Conservation (phyloP, 2,113 vertebrate species). For the Oreotragus oreotragus region DNA sequence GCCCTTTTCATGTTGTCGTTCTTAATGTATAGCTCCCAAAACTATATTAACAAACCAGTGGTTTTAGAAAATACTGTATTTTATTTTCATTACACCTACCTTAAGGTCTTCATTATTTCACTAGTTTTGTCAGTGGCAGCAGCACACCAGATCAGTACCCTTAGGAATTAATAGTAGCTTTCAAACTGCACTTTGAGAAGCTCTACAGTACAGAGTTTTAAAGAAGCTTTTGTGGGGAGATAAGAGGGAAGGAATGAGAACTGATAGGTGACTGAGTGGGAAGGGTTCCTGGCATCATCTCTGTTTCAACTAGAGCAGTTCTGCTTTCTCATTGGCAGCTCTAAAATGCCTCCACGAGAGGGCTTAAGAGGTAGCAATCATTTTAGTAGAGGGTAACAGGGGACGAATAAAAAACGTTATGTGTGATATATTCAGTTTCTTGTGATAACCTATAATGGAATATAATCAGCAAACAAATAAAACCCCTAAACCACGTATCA, state of each 20-base stretch:
- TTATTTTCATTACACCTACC: neutral
- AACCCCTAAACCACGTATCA: neutral
- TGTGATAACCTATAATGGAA: neutral
- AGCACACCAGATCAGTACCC: neutral
- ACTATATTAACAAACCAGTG: neutral
- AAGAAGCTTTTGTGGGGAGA: neutral
- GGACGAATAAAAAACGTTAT: neutral
- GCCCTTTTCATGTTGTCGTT: neutral
- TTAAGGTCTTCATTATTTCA: slow-evolving; percentile 15
- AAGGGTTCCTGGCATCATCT: neutral
- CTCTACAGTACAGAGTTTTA: neutral
- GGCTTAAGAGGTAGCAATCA: neutral
- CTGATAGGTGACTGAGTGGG: neutral
- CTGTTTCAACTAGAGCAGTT: neutral
- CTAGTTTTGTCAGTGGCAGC: neutral
- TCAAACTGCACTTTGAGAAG: neutral
- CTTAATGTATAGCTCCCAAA: neutral
- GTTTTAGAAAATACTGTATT: neutral
- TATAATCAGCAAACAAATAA: neutral
- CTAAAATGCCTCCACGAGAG: neutral
- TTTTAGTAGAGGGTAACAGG: neutral
- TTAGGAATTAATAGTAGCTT: neutral
- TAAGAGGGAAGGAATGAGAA: neutral
- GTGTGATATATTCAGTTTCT: neutral
- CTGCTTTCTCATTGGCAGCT: neutral